Percentiles rank a stretch among this genome's conserved stretches.
phyloP scores from a whole-genome alignment of 2,797 vertebrate species.

The Discoglossus pictus region DNA sequence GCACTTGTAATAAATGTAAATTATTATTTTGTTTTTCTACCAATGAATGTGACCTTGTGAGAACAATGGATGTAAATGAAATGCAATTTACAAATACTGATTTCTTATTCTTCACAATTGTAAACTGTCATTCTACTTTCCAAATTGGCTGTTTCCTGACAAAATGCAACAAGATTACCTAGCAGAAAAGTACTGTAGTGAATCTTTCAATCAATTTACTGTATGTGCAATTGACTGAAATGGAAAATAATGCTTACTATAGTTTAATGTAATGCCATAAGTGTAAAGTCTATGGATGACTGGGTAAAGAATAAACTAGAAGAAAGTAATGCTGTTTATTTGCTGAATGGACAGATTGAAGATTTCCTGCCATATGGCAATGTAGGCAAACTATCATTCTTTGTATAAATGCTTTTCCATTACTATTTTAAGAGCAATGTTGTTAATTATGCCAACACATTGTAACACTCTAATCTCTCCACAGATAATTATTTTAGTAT shows the following conservation, averaged over 20 bases:
- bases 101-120: constrained; percentile 31
- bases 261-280: not conserved
- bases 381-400: too few species aligned
- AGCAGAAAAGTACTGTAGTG: constrained; percentile 30
- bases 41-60: constrained; percentile 36
- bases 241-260: not conserved
- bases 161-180: constrained; percentile 32
- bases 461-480: too few species aligned
- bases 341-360: too few species aligned
- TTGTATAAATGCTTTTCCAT: too few species aligned
- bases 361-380: too few species aligned
- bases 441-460: too few species aligned
- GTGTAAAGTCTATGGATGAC: not conserved
- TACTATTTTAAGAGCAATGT: too few species aligned
- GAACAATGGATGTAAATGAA: constrained; percentile 31
- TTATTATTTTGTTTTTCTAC: constrained; percentile 21
- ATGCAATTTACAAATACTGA: constrained; percentile 40
- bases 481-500: too few species aligned
- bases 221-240: not conserved
- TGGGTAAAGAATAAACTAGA: too few species aligned
- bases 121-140: constrained; percentile 37
- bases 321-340: too few species aligned
- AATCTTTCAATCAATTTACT: constrained; percentile 23
- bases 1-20: too few species aligned
- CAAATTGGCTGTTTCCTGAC: constrained; percentile 29